Evolutionary conservation across 2,888 invertebrate genomes (phyloP).

Genomic region (Drosophila mulleri): DNA sequence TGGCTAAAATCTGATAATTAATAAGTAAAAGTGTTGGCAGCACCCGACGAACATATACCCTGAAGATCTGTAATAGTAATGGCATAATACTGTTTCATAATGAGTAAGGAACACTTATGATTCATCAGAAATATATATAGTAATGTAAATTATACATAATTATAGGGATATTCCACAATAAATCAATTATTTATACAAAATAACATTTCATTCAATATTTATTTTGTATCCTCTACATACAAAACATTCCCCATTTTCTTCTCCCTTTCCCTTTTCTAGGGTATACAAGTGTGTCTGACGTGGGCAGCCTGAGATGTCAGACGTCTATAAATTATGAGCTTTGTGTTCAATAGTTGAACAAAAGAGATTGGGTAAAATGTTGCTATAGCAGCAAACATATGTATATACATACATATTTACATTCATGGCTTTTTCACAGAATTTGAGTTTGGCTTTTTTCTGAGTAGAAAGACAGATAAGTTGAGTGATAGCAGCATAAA

Average conservation of each 20-base stretch:
- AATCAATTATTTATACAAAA: too few species aligned
- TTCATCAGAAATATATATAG: background rate
- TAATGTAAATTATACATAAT: too few species aligned
- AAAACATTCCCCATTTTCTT: too few species aligned
- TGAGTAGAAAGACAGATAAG: slow-evolving; percentile 12
- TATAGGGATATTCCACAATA: background rate
- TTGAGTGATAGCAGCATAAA: slow-evolving; percentile 1
- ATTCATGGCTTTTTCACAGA: background rate
- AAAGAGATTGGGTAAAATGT: slow-evolving; percentile 15
- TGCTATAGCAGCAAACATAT: background rate
- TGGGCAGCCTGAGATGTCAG: slow-evolving; percentile 1
- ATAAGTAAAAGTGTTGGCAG: background rate
- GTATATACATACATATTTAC: background rate
- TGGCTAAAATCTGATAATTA: slow-evolving; percentile 30
- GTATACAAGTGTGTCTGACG: slow-evolving; percentile 6
- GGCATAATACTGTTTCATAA: background rate
- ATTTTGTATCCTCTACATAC: background rate
- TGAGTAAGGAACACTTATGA: background rate
- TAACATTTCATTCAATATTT: background rate
- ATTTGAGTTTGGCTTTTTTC: background rate
- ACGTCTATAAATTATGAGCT: slow-evolving; percentile 18
- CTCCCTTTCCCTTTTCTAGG: background rate
- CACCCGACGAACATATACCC: background rate
- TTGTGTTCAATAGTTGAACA: slow-evolving; percentile 6
- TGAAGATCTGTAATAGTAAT: too few species aligned